Conservation (phyloP, 1,140 invertebrate species). For the Bombus superbus region DNA sequence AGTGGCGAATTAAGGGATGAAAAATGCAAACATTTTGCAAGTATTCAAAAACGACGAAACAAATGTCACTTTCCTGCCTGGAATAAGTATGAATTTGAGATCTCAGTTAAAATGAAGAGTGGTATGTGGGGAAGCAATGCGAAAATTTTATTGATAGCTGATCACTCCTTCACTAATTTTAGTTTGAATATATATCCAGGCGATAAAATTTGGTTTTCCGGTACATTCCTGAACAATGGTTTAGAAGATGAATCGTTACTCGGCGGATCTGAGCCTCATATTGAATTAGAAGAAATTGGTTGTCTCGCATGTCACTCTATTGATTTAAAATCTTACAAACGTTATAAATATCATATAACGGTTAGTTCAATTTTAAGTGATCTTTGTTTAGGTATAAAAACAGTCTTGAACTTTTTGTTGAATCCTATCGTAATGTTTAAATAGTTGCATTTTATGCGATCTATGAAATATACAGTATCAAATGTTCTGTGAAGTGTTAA, state of each 20-base stretch:
- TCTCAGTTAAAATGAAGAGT: constrained; percentile 87
- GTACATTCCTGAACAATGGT: constrained; percentile 81
- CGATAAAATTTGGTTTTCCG: constrained; percentile 89
- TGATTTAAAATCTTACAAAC: constrained; percentile 82
- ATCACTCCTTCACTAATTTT: constrained; percentile 88
- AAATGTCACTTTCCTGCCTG: constrained; percentile 88
- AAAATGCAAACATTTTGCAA: constrained; percentile 83
- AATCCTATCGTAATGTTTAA: constrained; percentile 90
- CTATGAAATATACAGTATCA: constrained; percentile 1
- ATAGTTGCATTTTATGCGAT: constrained; percentile 74
- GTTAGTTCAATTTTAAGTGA: constrained; percentile 83
- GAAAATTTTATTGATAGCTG: constrained; percentile 85
- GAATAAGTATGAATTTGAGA: constrained; percentile 88
- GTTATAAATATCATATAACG: constrained; percentile 78
- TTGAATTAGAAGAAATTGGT: constrained; percentile 86
- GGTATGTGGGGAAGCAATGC: constrained; percentile 86
- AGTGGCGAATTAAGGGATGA: constrained; percentile 80
- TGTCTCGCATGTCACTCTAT: constrained; percentile 87
- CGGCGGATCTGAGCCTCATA: constrained; percentile 83
- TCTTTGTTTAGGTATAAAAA: constrained; percentile 86
- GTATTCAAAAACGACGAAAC: constrained; percentile 82
- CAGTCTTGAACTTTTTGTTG: constrained; percentile 89
- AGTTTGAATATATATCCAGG: constrained; percentile 86
- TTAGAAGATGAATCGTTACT: constrained; percentile 81
- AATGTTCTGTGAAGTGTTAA: neutral